These are phyloP conservation scores for Kuschelorhynchus macadamiae DNA, from an alignment of 2,888 invertebrate genomes.

Conservation along the genomic window DNA sequence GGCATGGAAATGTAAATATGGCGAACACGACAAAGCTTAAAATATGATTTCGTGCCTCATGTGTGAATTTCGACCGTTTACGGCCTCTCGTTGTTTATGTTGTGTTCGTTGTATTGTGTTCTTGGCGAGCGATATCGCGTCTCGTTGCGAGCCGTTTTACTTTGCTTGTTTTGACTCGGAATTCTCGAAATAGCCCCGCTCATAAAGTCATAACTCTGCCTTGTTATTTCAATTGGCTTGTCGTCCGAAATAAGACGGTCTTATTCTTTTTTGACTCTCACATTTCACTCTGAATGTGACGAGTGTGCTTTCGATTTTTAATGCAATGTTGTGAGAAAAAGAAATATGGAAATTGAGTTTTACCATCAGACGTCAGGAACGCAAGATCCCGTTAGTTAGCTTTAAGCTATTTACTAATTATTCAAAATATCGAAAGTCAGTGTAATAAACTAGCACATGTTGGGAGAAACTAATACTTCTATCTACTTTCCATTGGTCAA, in stretches of 20 bases:
- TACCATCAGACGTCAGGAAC: no score
- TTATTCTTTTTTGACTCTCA: no score
- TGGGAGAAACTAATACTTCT: no score
- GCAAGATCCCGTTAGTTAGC: no score
- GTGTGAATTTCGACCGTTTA: slow-evolving; percentile 68
- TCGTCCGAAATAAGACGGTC: background rate
- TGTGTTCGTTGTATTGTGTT: slow-evolving; percentile 65
- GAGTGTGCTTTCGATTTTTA: no score
- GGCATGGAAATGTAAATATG: slow-evolving; percentile 58
- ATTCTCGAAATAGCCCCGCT: slow-evolving; percentile 38
- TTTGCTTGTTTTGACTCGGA: slow-evolving; percentile 45
- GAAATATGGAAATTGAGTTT: no score
- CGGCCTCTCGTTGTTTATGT: slow-evolving; percentile 64
- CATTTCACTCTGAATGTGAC: no score
- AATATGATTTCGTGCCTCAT: slow-evolving; percentile 66
- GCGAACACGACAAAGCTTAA: slow-evolving; percentile 59
- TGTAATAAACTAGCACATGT: no score
- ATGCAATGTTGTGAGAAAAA: no score
- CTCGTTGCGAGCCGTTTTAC: slow-evolving; percentile 52
- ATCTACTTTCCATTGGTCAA: no score
- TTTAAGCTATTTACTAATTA: no score
- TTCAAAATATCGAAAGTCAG: no score
- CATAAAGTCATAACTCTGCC: slow-evolving; percentile 46
- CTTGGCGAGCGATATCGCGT: slow-evolving; percentile 43
- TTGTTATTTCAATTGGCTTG: slow-evolving; percentile 40